These are phyloP conservation scores for Nematostella vectensis DNA, from an alignment of 92 coral and sea anemone species.

Conservation along the genomic window DNA sequence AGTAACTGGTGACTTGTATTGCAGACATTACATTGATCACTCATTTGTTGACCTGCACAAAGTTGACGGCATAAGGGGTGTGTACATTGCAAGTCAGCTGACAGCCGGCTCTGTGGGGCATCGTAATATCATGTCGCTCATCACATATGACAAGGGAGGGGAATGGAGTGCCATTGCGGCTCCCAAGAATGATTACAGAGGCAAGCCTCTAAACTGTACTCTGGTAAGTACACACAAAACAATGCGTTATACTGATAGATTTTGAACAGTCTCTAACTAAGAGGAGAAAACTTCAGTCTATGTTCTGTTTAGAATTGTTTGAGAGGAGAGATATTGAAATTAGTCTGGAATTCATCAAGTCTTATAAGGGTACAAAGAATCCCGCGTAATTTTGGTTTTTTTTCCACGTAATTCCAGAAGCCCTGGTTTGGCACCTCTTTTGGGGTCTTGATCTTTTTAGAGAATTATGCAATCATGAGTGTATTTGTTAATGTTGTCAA, in stretches of 20 bases:
- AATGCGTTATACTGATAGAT: no score
- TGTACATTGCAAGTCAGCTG: constrained; percentile 87
- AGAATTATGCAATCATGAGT: no score
- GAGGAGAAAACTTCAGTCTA: background rate
- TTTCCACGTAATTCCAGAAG: no score
- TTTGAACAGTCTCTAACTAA: background rate
- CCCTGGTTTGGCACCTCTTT: no score
- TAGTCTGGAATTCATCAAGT: background rate
- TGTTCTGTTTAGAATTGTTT: background rate
- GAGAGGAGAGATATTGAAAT: background rate
- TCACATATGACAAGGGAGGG: constrained; percentile 88
- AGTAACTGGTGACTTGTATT: no score
- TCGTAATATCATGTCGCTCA: constrained; percentile 50
- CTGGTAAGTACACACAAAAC: constrained; percentile 35
- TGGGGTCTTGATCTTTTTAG: no score
- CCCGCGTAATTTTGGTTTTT: no score
- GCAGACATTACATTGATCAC: constrained; percentile 64
- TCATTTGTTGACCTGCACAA: constrained; percentile 88
- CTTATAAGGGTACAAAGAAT: no score
- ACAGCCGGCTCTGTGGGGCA: constrained; percentile 52
- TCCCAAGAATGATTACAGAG: constrained; percentile 49
- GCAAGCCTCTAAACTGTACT: constrained; percentile 50
- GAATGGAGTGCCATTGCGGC: constrained; percentile 56
- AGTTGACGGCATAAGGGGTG: constrained; percentile 80
- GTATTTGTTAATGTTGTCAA: no score